These are phyloP conservation scores for Tetraneura akinire DNA, from an alignment of 1,140 invertebrate species.

Conservation along the genomic window DNA sequence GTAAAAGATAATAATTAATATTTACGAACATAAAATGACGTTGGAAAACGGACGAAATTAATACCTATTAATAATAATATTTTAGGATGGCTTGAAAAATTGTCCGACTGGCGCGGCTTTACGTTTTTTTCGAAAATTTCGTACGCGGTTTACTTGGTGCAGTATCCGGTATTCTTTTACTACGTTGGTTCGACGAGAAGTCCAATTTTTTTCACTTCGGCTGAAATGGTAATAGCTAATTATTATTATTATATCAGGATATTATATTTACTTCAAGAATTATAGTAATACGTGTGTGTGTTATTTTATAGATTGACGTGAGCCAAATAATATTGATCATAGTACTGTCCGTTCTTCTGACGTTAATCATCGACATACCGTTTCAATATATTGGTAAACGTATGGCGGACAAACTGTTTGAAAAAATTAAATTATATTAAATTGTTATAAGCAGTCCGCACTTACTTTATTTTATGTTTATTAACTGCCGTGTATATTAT, in stretches of 20 bases:
- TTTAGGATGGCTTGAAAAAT: slow-evolving; percentile 66
- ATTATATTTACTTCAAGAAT: background rate
- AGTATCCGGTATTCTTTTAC: slow-evolving; percentile 70
- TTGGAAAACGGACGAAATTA: no score
- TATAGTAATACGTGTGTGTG: no score
- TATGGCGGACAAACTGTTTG: background rate
- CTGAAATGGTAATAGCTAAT: slow-evolving; percentile 61
- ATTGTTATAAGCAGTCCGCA: background rate
- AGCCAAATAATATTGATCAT: slow-evolving; percentile 13
- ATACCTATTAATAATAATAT: slow-evolving; percentile 6
- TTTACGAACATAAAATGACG: no score
- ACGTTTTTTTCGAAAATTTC: slow-evolving; percentile 68
- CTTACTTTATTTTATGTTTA: no score
- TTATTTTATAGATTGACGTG: slow-evolving; percentile 14
- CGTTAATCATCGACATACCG: slow-evolving; percentile 59
- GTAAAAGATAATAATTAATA: slow-evolving; percentile 57
- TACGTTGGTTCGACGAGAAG: slow-evolving; percentile 64
- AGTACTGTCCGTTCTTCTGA: slow-evolving; percentile 56
- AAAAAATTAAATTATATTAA: slow-evolving; percentile 28
- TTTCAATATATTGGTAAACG: slow-evolving; percentile 56
- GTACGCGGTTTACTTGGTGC: slow-evolving; percentile 74
- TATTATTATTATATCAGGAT: background rate
- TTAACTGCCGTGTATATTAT: no score
- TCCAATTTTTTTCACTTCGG: slow-evolving; percentile 62
- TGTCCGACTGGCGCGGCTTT: slow-evolving; percentile 69